Base-by-base conservation (phyloP, 2,797 vertebrate species). In the Synanceia verrucosa region DNA sequence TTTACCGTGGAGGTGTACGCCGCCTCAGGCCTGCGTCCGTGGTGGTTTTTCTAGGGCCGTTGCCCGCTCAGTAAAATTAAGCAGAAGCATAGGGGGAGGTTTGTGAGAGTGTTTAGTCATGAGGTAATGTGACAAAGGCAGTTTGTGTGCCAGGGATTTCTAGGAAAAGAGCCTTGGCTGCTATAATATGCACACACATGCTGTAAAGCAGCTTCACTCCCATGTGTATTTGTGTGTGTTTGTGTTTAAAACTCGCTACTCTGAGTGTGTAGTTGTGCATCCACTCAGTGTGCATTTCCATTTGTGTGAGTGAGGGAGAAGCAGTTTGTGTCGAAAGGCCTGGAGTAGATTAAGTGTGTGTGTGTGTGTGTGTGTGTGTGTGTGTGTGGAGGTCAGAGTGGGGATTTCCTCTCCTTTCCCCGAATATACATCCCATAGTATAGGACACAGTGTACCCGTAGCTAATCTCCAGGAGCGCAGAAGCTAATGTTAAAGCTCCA, bases 71-170 rank as follows among this genome's bases (percentile, higher is more conserved):
- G 79, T 82, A 79, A 86, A 85, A 80, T 70, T 53, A 84, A 86
- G 88, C 86, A 78, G 76, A 88, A 76, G 79, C 68, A 78, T 60
- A 85, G 85, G 84, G 82, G 83, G 79, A 70, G 89, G 81, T 67
- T 69, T 86, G 76, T 80, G 60, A 90, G 78, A 90, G 88, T 90
- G 89, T 93, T 93, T 85, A 69, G 91, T 81, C 84, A 90, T 92
- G 90, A 93, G 91, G 89, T 92, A 89, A 93, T 91, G 84, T 79
- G 87, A 91, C 88, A 78, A 79, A 79, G 76, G 46, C 58, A 82
- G 86, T 82, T 82, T 88, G 85, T 88, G 86, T 93, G 91, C 90
- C 89, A 89, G 69, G 79, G 64, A 88, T 92, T 93, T 95, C 92
- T 92, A 93, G 93, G 93, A 93, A 94, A 91, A 83, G 81, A 64